Evolutionary conservation across 2,113 vertebrate species (phyloP).

Genomic region (Pelusios castaneus): DNA sequence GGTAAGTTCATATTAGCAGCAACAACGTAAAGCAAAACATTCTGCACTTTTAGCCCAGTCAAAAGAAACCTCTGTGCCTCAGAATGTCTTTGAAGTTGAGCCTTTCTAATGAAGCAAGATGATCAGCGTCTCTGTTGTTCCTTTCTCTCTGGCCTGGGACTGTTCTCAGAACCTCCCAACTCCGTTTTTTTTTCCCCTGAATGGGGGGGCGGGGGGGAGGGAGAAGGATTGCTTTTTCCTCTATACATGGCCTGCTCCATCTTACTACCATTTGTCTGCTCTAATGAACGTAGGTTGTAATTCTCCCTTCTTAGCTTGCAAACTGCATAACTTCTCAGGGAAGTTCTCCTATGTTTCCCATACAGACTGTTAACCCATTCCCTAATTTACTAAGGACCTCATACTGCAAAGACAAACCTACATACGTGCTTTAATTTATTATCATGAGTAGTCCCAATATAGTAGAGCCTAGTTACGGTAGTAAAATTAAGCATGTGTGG

Average conservation of each 20-base stretch:
- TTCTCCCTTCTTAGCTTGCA: not conserved
- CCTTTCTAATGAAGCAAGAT: not conserved
- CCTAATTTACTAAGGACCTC: fast-evolving
- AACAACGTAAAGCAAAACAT: not conserved
- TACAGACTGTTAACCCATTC: not conserved
- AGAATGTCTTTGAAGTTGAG: not conserved
- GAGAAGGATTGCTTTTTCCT: not conserved
- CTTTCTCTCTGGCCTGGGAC: not conserved
- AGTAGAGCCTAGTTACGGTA: not conserved
- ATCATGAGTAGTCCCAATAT: fast-evolving
- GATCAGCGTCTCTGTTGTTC: not conserved
- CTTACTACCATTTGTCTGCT: not conserved
- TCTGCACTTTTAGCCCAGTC: not conserved
- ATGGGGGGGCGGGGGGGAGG: not conserved
- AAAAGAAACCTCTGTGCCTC: not conserved
- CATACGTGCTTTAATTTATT: not conserved
- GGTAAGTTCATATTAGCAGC: not conserved
- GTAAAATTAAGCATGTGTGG: not conserved
- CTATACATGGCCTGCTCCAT: not conserved
- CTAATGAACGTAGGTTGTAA: not conserved
- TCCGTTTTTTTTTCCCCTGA: not conserved
- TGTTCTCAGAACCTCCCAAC: not conserved
- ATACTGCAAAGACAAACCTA: not conserved
- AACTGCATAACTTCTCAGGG: not conserved
- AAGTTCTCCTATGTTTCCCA: not conserved